Evolutionary conservation across 1,140 invertebrate genomes (phyloP).

Genomic region (Alviniconcha marisindica): DNA sequence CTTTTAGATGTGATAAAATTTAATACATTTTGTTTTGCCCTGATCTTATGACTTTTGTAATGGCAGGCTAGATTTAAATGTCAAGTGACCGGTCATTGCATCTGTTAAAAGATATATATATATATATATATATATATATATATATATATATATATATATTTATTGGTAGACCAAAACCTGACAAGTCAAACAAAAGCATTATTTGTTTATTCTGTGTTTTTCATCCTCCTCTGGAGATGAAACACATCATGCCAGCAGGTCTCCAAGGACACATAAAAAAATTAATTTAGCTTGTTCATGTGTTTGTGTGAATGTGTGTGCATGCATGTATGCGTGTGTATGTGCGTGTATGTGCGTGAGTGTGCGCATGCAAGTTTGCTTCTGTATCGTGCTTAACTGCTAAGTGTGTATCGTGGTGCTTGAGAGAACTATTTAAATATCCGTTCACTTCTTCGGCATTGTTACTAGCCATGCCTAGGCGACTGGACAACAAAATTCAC

Average conservation of each 20-base stretch:
- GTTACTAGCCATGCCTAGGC: not conserved
- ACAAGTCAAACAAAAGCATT: too few species aligned
- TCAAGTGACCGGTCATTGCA: too few species aligned
- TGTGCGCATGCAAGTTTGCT: not conserved
- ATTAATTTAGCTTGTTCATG: too few species aligned
- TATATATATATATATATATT: not conserved
- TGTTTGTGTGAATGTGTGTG: not conserved
- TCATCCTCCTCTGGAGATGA: too few species aligned
- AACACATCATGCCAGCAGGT: too few species aligned
- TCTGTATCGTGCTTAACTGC: not conserved
- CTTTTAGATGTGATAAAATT: too few species aligned
- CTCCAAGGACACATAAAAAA: too few species aligned
- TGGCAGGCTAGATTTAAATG: too few species aligned
- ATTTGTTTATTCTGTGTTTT: too few species aligned
- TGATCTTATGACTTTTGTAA: too few species aligned
- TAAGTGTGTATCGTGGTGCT: not conserved
- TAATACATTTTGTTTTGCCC: too few species aligned
- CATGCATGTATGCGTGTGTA: not conserved
- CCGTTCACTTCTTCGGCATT: not conserved
- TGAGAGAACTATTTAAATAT: not conserved
- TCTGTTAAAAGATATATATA: not conserved
- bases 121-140: not conserved
- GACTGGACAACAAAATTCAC: not conserved
- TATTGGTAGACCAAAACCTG: too few species aligned
- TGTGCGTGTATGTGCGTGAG: constrained; percentile 11